phyloP scores from a whole-genome alignment of 2,888 invertebrate species.

The Cremastinae sp. region DNA sequence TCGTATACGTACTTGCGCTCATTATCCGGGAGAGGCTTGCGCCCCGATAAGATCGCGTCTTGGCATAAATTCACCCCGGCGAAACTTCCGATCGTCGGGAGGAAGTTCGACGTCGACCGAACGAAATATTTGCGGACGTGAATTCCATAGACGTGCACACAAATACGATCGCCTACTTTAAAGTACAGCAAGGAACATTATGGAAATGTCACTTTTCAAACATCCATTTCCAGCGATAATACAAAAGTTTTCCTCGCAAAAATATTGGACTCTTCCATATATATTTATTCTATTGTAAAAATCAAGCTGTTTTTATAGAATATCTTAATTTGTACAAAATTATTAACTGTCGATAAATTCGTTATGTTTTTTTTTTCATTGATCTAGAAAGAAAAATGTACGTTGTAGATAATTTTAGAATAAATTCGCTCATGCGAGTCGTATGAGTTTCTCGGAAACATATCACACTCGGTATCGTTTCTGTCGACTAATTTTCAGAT shows the following conservation, averaged over 20 bases:
- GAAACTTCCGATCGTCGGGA: slow-evolving; percentile 61
- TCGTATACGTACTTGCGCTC: slow-evolving; percentile 7
- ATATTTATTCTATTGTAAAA: too few species aligned
- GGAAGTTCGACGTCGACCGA: slow-evolving; percentile 36
- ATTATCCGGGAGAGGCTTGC: slow-evolving; percentile 43
- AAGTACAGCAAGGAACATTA: slow-evolving; percentile 20
- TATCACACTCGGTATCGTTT: slow-evolving; percentile 36
- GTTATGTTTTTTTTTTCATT: too few species aligned
- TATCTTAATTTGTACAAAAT: too few species aligned
- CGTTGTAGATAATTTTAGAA: too few species aligned
- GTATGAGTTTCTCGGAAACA: slow-evolving; percentile 24
- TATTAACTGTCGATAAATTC: not conserved
- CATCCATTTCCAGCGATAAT: too few species aligned
- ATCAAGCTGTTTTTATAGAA: too few species aligned
- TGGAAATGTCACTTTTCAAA: slow-evolving; percentile 12
- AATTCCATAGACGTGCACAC: slow-evolving; percentile 5
- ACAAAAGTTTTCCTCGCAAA: too few species aligned
- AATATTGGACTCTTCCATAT: too few species aligned
- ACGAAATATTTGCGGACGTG: not conserved
- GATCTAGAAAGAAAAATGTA: too few species aligned
- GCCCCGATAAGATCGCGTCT: slow-evolving; percentile 58
- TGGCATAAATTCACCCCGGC: slow-evolving; percentile 60
- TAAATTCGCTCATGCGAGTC: too few species aligned
- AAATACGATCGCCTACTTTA: slow-evolving; percentile 17
- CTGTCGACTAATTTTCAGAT: slow-evolving; percentile 36